Base-by-base conservation (phyloP, 2,888 invertebrate species). In the Drosophila formosana region DNA sequence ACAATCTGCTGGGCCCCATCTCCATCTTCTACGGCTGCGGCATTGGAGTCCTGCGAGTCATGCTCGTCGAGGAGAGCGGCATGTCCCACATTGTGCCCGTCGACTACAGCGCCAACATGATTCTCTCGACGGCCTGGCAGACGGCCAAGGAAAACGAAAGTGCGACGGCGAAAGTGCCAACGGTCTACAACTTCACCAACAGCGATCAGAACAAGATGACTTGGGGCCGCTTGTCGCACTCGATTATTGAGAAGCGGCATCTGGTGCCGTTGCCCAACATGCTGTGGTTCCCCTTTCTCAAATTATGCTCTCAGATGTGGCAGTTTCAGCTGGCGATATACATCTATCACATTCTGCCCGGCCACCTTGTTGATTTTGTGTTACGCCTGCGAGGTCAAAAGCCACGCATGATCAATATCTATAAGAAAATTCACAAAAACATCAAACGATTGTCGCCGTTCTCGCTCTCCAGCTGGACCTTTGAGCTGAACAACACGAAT, bases 351-450 rank as follows among this genome's bases (percentile, higher is more conserved):
- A 92, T 94, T 68, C 79, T 95, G 45, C 95, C 95, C 1, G 95
- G 95, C 1, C 93, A 94, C 71, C 75, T 94, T 3, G 92, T 94
- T 64, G 96, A 96, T 87, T 68, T 93, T 1, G 7, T 67, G 1
- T 47, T 89, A 5, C 18, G 72, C 3, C 8, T 88, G 3, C 63
- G 43, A 13, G 89, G 89, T 37, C 62, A 74, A 23, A 81, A 78
- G 30, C 71, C 75, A 5, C 34, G 64, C 3, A 94, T 97, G 94
- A 92, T 96, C 78, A 95, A 95, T 80, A 94, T 96, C 47, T 97
- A 97, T 91, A 94, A 93, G 72, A 97, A 96, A 91, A 94, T 98
- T 51, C 96, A 97, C 91, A 96, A 95, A 90, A 96, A 97, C 75
- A 94, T 95, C 3, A 94, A 94, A 3, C 95, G 96, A 0, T 89